Percentiles rank a stretch among this genome's conserved stretches.
Evolutionary conservation across 2,888 invertebrate genomes (phyloP).

Genomic region (Neoscelio sp.): DNA sequence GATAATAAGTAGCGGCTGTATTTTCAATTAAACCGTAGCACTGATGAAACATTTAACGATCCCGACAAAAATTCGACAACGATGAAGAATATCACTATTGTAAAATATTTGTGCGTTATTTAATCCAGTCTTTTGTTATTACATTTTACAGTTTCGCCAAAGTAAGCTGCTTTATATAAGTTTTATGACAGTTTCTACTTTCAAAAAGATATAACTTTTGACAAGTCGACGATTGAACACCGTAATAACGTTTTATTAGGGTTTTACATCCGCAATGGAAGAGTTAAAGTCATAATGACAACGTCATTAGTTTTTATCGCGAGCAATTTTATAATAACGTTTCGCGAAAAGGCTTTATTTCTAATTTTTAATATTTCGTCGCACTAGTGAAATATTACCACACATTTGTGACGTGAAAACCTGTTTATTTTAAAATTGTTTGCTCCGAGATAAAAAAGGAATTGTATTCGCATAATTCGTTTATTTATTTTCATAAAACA

Average conservation of each 20-base stretch:
- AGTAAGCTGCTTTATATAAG: slow-evolving; percentile 54
- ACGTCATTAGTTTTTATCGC: slow-evolving; percentile 51
- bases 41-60: slow-evolving; percentile 20
- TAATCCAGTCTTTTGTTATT: slow-evolving; percentile 52
- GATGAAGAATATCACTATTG: slow-evolving; percentile 46
- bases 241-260: slow-evolving; percentile 60
- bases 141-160: slow-evolving; percentile 50
- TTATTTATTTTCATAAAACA: too few relatives aligned
- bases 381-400: background rate
- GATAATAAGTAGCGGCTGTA: slow-evolving; percentile 10
- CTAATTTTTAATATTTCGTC: slow-evolving; percentile 12
- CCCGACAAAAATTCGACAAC: slow-evolving; percentile 14
- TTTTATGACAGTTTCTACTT: slow-evolving; percentile 60
- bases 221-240: slow-evolving; percentile 62
- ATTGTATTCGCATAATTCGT: too few relatives aligned
- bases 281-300: slow-evolving; percentile 52
- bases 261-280: slow-evolving; percentile 45
- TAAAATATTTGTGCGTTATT: slow-evolving; percentile 37
- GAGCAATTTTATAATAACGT: slow-evolving; percentile 28
- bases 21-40: slow-evolving; percentile 3
- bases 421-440: too few relatives aligned
- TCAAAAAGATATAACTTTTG: slow-evolving; percentile 60
- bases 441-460: too few relatives aligned
- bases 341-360: slow-evolving; percentile 2
- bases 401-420: too few relatives aligned